Evolutionary conservation across 2,113 vertebrate genomes (phyloP), one percentile per base, ranked within the genome.

Genomic region (Entosphenus tridentatus): DNA sequence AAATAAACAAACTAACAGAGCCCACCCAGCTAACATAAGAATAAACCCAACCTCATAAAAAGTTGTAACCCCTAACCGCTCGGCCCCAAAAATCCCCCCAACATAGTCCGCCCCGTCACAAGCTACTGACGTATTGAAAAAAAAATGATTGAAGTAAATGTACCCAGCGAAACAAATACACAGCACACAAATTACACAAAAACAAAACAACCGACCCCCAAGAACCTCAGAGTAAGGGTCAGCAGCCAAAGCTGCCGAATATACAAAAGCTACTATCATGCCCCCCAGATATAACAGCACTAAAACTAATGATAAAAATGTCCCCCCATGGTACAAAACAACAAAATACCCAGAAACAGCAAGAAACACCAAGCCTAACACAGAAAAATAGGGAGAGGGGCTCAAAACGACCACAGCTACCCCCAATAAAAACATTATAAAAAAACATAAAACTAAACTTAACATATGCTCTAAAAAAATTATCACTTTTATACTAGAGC

Each of bases 251-350:
- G 74, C 72, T 1, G 68, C 71, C 2, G 72, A 73, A 68, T 75
- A 76, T 1, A 71, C 71, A 75, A 75, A 74, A 0, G 74, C 71
- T 1, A 76, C 75, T 1, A 76, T 17, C 62, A 75, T 75, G 0
- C 73, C 74, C 1, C 75, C 74, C 4, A 76, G 69, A 71, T 76
- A 76, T 70, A 76, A 71, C 2, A 76, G 72, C 71, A 73, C 74
- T 3, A 76, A 10, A 0, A 76, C 68, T 4, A 76, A 67, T 56
- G 65, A 70, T 6, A 74, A 13, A 71, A 73, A 76, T 12, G 68
- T 39, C 39, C 39, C 54, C 1, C 71, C 71, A n/a, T 54, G 8
- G 1, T 21, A 17, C 9, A 71, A 62, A 3, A 75, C 57, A 1
- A 75, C 8, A 1, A 56, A 69, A 69, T 74, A 75, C 1, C 75